phyloP scores from a whole-genome alignment of 2,888 invertebrate genomes.

The Hypena proboscidalis region DNA sequence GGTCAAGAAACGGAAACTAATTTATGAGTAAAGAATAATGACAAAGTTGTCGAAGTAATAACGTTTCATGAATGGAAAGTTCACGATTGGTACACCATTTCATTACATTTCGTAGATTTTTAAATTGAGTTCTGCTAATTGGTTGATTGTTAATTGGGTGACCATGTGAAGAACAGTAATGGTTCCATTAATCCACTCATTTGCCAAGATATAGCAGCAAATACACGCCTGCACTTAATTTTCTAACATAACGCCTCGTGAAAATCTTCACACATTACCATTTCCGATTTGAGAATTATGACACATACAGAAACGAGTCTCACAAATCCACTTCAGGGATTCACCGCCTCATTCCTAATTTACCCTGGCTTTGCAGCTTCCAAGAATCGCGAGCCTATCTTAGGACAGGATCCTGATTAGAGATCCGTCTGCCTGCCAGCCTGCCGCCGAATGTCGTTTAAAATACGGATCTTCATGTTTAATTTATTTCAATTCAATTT shows the following conservation, averaged over 20 bases:
- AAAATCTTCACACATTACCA: conserved; percentile 1
- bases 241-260: background rate
- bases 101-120: no score
- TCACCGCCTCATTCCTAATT: conserved; percentile 27
- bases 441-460: conserved; percentile 30
- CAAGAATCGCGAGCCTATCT: conserved; percentile 34
- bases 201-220: background rate
- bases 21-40: no score
- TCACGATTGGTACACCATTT: no score
- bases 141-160: no score
- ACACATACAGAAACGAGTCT: background rate
- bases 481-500: no score
- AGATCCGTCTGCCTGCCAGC: conserved; percentile 12
- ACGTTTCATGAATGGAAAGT: no score
- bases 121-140: no score
- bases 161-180: no score
- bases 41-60: no score
- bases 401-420: conserved; percentile 35
- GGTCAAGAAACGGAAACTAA: no score
- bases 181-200: no score
- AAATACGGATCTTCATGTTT: conserved; percentile 32
- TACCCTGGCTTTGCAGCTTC: conserved; percentile 29
- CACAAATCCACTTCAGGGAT: conserved; percentile 12
- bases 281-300: conserved; percentile 3
- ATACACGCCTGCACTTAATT: background rate